Evolutionary conservation across 92 coral and sea anemone species (phyloP), one percentile per base, ranked within the genome.

Genomic region (Porites cylindrica): DNA sequence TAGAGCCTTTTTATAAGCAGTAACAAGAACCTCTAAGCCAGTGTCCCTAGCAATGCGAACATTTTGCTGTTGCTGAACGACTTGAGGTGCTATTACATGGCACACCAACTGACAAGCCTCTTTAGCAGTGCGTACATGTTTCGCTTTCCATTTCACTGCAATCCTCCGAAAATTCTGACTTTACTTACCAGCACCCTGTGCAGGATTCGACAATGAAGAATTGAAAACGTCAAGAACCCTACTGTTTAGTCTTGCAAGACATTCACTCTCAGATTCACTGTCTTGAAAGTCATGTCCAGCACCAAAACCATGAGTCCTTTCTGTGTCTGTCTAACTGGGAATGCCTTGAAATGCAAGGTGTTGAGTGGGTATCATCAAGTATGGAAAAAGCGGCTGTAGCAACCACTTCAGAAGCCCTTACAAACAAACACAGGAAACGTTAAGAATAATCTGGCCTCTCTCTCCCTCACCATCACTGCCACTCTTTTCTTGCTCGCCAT

Each of bases 31-130:
- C 84, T 78, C 71, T 32, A 85, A 14, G 56, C 89, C 89, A 56
- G 77, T 16, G 61, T 77, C 78, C 51, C 32, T 76, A 85, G 54
- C 60, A 7, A 29, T 16, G 24, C 77, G 58, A n/a, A 6, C 32
- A 70, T 66, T 53, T 52, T 72, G 56, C 62, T 85, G 26, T 58
- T 76, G 89, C 82, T 77, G 82, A 60, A 66, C 70, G 58, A 24
- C 68, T 85, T 78, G 78, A 32, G 88, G 66, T 17, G 88, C 82
- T 64, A 84, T 84, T 7, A 65, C 70, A 70, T 77, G 67, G 76
- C 92, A 89, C 60, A 89, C 83, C 21, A 84, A 87, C 75, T 83
- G 80, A 58, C 82, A 83, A 12, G 92, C 90, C 78, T 90, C 82
- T 85, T 85, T 88, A 58, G 93, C 78, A 80, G 47, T 89, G 52